These are phyloP conservation scores for Standfussiana lucernea DNA, from an alignment of 2,888 invertebrate species.

Conservation along the genomic window DNA sequence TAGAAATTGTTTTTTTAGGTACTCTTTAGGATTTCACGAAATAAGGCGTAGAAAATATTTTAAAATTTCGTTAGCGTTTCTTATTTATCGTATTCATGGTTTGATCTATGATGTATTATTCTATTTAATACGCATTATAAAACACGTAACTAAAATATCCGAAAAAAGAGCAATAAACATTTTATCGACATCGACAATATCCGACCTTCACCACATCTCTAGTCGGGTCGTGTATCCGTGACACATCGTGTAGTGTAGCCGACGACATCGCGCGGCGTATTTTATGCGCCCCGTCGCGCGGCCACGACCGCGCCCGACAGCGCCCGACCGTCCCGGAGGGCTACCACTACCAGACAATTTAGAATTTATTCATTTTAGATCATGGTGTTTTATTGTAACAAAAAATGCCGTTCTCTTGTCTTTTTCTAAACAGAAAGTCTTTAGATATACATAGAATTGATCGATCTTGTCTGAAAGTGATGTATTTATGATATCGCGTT, in stretches of 20 bases:
- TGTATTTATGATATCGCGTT: slow-evolving; percentile 29
- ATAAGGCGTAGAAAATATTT: not conserved
- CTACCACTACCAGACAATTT: slow-evolving; percentile 37
- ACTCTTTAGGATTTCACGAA: not conserved
- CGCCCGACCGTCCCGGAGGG: slow-evolving; percentile 60
- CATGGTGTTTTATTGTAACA: not conserved
- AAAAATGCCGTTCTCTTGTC: slow-evolving; percentile 13
- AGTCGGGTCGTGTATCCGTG: slow-evolving; percentile 83
- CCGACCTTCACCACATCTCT: slow-evolving; percentile 52
- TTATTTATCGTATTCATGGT: not conserved
- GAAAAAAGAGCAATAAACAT: not conserved
- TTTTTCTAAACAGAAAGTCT: slow-evolving; percentile 21
- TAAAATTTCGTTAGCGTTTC: not conserved
- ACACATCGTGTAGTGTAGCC: slow-evolving; percentile 80
- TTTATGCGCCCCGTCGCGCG: slow-evolving; percentile 84
- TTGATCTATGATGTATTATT: not conserved
- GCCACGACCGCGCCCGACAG: slow-evolving; percentile 66
- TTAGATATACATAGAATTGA: slow-evolving; percentile 17
- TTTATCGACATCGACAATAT: slow-evolving; percentile 59
- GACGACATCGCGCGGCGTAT: slow-evolving; percentile 79
- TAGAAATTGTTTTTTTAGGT: too few species aligned
- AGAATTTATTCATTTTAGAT: slow-evolving; percentile 18
- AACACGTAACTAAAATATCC: not conserved
- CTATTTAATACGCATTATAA: too few species aligned
- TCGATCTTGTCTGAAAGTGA: slow-evolving; percentile 21